Evolutionary conservation across 1,140 invertebrate genomes (phyloP).

Genomic region (Lordiphosa stackelbergi): DNA sequence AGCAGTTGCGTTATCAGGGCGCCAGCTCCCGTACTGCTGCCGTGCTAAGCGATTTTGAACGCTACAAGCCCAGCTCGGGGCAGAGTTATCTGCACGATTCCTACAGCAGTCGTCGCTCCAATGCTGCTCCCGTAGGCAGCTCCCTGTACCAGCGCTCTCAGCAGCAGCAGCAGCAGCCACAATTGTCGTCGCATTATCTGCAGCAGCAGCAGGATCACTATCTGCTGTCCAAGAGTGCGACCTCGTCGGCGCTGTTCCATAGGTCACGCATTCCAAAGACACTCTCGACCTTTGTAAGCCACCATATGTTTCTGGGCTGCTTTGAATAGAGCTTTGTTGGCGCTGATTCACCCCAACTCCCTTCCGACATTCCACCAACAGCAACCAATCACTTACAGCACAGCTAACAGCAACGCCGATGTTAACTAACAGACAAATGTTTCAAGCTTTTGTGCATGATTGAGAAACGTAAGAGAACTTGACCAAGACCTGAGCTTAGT

Average conservation of each 20-base stretch:
- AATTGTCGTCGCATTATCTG: slow-evolving; percentile 46
- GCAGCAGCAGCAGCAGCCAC: slow-evolving; percentile 47
- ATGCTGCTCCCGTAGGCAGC: slow-evolving; percentile 29
- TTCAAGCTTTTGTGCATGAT: slow-evolving; percentile 25
- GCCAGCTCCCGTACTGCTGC: slow-evolving; percentile 67
- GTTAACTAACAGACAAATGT: slow-evolving; percentile 38
- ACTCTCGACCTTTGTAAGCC: slow-evolving; percentile 77
- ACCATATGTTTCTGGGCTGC: slow-evolving; percentile 9
- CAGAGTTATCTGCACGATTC: slow-evolving; percentile 58
- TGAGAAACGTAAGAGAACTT: slow-evolving; percentile 31
- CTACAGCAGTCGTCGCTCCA: slow-evolving; percentile 48
- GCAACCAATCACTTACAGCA: slow-evolving; percentile 13
- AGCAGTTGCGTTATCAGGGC: slow-evolving; percentile 57
- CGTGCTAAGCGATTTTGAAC: slow-evolving; percentile 66
- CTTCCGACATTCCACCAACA: slow-evolving; percentile 1
- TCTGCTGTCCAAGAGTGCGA: slow-evolving; percentile 70
- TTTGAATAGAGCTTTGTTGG: slow-evolving; percentile 40
- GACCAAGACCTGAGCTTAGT: slow-evolving; percentile 4
- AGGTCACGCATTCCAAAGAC: slow-evolving; percentile 78
- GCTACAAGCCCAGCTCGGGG: slow-evolving; percentile 44
- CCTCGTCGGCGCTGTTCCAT: slow-evolving; percentile 71
- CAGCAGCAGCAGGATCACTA: slow-evolving; percentile 68
- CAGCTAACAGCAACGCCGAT: slow-evolving; percentile 45
- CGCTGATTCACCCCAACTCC: slow-evolving; percentile 11
- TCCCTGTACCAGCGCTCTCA: slow-evolving; percentile 57